Percentiles rank a stretch among this genome's conserved stretches.
Evolutionary conservation across 2,113 vertebrate genomes (phyloP).

Genomic region (Macaca mulatta): DNA sequence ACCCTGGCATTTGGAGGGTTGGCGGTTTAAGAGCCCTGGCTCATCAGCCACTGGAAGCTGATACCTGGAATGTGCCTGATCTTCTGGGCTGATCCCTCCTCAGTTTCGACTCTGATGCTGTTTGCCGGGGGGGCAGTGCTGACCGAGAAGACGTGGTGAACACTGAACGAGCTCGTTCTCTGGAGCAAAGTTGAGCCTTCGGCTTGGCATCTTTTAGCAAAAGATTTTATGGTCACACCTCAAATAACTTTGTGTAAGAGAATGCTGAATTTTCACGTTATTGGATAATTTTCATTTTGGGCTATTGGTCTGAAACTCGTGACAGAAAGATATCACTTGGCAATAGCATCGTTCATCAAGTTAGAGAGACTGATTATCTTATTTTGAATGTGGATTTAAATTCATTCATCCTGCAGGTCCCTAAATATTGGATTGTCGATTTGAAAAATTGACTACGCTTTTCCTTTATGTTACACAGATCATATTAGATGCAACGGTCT

Average conservation of each 20-base stretch:
- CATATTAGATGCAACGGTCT: neutral
- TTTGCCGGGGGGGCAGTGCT: accelerated
- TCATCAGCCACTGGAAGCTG: neutral
- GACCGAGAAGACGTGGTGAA: neutral
- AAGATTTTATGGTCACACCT: neutral
- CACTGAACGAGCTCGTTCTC: neutral
- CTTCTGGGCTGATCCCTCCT: neutral
- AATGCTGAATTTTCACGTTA: neutral
- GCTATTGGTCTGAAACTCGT: neutral
- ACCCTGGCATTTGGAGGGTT: neutral
- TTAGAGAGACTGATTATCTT: neutral
- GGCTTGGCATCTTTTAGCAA: neutral
- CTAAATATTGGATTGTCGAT: neutral
- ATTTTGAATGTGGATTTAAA: neutral
- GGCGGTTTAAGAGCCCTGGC: neutral
- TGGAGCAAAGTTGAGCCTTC: neutral
- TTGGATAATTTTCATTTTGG: neutral
- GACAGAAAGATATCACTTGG: too few relatives aligned
- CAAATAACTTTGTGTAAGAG: neutral
- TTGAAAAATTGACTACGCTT: neutral
- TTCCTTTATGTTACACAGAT: neutral
- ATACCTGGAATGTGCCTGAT: neutral
- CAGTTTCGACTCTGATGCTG: too few relatives aligned
- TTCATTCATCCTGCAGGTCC: too few relatives aligned
- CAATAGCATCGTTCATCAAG: neutral